These are phyloP conservation scores for Ctenodactylus gundi DNA, from an alignment of 2,113 vertebrate genomes.

Conservation along the genomic window DNA sequence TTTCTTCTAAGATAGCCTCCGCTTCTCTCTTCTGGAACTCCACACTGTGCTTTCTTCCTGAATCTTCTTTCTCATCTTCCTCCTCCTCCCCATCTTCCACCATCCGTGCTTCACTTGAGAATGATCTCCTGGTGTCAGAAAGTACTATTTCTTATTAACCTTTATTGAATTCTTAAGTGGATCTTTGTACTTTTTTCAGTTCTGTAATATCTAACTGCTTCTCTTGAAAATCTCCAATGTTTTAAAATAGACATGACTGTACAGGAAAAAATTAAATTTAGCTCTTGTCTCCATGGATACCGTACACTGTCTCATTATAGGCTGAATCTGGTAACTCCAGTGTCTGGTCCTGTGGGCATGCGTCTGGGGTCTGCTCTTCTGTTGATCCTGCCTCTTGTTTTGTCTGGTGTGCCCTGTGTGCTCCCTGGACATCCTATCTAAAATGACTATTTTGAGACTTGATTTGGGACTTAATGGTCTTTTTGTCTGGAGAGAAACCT, in stretches of 20 bases:
- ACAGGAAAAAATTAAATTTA: constrained; percentile 25
- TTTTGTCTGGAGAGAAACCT: not conserved
- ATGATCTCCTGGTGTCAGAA: not conserved
- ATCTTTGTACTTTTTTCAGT: not conserved
- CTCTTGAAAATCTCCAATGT: not conserved
- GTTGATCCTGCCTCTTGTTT: not conserved
- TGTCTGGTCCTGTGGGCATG: accelerated
- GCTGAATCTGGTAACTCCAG: not conserved
- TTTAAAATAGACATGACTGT: not conserved
- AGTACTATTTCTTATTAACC: not conserved
- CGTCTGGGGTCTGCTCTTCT: not conserved
- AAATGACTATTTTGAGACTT: not conserved
- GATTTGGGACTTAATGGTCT: not conserved
- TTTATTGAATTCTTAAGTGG: not conserved
- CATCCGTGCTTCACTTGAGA: not conserved
- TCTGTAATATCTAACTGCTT: not conserved
- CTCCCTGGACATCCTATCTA: not conserved
- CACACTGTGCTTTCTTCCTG: not conserved
- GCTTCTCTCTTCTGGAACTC: not conserved
- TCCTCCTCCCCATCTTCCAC: not conserved
- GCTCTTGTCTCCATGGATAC: not conserved
- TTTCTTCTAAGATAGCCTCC: not conserved
- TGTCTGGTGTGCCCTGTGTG: not conserved
- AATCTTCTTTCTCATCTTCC: not conserved
- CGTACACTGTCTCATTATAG: not conserved